Conservation (phyloP, 1,140 invertebrate species). For the Steinernema feltiae region DNA sequence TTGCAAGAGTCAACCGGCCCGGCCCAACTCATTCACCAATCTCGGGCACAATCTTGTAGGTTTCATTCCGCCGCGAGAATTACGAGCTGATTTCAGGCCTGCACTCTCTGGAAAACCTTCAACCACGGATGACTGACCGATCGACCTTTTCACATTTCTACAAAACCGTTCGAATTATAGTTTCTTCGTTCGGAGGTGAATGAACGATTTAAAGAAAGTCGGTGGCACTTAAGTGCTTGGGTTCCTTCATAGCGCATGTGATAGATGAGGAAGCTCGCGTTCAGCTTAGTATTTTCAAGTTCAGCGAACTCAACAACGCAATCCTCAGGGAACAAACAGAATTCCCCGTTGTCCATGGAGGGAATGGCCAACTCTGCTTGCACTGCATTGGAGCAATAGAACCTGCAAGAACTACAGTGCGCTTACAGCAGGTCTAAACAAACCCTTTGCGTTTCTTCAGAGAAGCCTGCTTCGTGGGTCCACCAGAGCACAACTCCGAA, state of each 20-base stretch:
- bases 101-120: slow-evolving; percentile 52
- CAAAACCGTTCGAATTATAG: not conserved
- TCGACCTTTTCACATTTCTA: not conserved
- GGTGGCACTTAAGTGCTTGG: too few relatives aligned
- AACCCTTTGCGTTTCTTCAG: not conserved
- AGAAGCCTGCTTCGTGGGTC: not conserved
- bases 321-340: not conserved
- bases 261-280: not conserved
- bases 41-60: slow-evolving; percentile 53
- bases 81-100: slow-evolving; percentile 49
- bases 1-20: slow-evolving; percentile 26
- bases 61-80: not conserved
- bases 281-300: not conserved
- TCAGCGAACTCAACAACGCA: not conserved
- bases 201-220: too few relatives aligned
- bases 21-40: slow-evolving; percentile 56
- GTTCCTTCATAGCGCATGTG: too few relatives aligned
- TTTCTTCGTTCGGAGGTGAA: not conserved
- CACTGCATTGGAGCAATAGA: not conserved
- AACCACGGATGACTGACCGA: slow-evolving; percentile 12
- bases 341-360: not conserved
- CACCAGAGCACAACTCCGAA: not conserved
- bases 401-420: not conserved
- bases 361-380: not conserved
- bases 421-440: not conserved